Base-by-base conservation (phyloP, 2,888 invertebrate genomes). In the Dicyrtomina minuta region DNA sequence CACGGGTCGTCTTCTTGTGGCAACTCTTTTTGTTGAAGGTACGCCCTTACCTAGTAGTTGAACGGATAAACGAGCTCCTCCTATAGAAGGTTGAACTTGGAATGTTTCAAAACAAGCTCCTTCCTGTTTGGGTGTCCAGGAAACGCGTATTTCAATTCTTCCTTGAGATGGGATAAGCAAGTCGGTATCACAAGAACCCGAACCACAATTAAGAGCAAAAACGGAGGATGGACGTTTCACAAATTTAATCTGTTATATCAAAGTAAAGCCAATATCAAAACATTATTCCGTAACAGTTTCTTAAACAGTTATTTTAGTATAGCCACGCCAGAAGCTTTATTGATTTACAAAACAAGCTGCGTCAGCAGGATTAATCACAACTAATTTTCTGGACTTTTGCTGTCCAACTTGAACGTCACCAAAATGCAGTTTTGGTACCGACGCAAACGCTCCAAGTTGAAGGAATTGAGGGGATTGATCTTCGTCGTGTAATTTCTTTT, bases 381-480 rank as follows among this genome's bases (percentile, higher is more conserved):
- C n/a, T 15, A 71, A 33, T 24, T 55, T 62, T 24, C 61, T 22
- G 20, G 15, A 44, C 17, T 26, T 67, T 10, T 43, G 33, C 15
- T 59, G 22, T 10, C 68, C 71, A 26, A 72, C 12, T 24, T 33
- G 41, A 5, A 72, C 61, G 2, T 26, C 26, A 33, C 69, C 69
- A 59, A 69, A 72, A 61, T 72, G 69, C 24, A 72, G n/a, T 44
- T 68, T 68, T 27, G 72, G 68, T 4, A 55, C 33, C 0, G 46
- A 17, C 17, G 59, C 24, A 55, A 69, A 69, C 1, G 66, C 61
- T 43, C 72, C 72, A 15, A 72, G 64, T 5, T 46, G 26, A 15
- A 72, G 44, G 62, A 27, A 72, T 1, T 22, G 13, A 13, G 72
- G 66, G 1, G 26, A 20, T 2, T 17, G 20, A 2, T 53, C 10